These are phyloP conservation scores for Channa argus DNA, from an alignment of 2,113 vertebrate genomes.

Conservation along the genomic window DNA sequence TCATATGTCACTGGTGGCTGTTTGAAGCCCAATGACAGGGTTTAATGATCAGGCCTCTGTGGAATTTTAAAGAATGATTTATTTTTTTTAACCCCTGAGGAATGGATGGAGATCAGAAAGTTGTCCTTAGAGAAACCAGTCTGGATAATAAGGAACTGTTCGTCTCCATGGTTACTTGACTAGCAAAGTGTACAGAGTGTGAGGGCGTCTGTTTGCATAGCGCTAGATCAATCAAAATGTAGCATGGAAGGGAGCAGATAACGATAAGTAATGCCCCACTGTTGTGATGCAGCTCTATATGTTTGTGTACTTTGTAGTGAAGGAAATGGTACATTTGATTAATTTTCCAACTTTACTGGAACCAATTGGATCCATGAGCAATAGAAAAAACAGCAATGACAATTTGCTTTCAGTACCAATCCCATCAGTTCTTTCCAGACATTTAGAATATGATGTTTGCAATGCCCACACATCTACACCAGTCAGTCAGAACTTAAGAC, in stretches of 20 bases:
- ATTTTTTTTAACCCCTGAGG: background rate
- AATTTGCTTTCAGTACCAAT: background rate
- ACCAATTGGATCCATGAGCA: too few relatives aligned
- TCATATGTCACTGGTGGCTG: constrained; percentile 14
- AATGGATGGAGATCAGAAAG: constrained; percentile 30
- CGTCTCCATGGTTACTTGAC: constrained; percentile 61
- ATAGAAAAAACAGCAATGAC: too few relatives aligned
- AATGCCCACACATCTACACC: too few relatives aligned
- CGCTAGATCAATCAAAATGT: constrained; percentile 29
- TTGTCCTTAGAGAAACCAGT: constrained; percentile 40
- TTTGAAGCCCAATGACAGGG: background rate
- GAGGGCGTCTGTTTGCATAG: constrained; percentile 41
- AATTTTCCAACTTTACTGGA: background rate
- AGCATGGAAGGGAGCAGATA: constrained; percentile 1
- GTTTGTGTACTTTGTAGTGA: background rate
- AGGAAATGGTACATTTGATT: too few relatives aligned
- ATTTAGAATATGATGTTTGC: background rate
- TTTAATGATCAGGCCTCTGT: constrained; percentile 14
- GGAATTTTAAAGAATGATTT: background rate
- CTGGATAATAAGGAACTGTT: constrained; percentile 40
- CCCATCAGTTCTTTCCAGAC: background rate
- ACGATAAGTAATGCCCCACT: background rate
- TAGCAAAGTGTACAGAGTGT: constrained; percentile 32
- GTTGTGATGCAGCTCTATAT: background rate
- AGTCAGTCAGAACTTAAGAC: too few relatives aligned